Conservation (phyloP, 2,888 invertebrate genomes). For the Lepidochitona cinerea region DNA sequence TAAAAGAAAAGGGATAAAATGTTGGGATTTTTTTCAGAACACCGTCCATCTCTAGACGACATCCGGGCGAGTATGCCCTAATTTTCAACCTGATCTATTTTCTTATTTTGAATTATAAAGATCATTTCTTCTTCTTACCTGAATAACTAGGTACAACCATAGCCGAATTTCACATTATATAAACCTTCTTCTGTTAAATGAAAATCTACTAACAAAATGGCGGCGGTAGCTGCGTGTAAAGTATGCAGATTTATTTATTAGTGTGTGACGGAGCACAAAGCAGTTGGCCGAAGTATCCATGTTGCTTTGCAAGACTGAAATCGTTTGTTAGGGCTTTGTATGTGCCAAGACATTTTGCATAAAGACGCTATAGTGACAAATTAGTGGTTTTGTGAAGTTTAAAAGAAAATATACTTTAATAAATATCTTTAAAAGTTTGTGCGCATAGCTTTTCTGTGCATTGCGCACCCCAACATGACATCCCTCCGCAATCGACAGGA, state of each 20-base stretch:
- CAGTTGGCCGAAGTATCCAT: not conserved
- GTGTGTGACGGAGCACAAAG: constrained; percentile 6
- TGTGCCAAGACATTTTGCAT: too few species aligned
- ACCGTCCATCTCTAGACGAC: too few species aligned
- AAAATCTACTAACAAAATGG: constrained; percentile 6
- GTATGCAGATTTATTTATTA: constrained; percentile 9
- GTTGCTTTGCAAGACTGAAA: too few species aligned
- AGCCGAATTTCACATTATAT: not conserved
- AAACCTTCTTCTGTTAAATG: constrained; percentile 1
- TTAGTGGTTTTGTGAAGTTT: too few species aligned
- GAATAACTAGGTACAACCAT: constrained; percentile 2
- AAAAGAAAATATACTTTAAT: not conserved
- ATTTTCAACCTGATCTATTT: too few species aligned
- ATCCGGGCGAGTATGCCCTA: too few species aligned
- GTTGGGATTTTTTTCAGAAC: too few species aligned
- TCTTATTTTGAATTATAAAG: too few species aligned
- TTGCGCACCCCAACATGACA: not conserved
- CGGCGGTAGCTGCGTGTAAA: constrained; percentile 7
- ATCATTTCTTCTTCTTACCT: not conserved
- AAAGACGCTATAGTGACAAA: too few species aligned
- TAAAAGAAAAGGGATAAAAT: too few species aligned
- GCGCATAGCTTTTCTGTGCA: not conserved
- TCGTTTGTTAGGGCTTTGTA: too few species aligned
- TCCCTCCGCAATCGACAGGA: constrained; percentile 1
- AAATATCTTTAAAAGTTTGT: not conserved